Percentiles rank a stretch among this genome's conserved stretches.
Conservation (phyloP, 2,113 vertebrate genomes). For the Peromyscus maniculatus region DNA sequence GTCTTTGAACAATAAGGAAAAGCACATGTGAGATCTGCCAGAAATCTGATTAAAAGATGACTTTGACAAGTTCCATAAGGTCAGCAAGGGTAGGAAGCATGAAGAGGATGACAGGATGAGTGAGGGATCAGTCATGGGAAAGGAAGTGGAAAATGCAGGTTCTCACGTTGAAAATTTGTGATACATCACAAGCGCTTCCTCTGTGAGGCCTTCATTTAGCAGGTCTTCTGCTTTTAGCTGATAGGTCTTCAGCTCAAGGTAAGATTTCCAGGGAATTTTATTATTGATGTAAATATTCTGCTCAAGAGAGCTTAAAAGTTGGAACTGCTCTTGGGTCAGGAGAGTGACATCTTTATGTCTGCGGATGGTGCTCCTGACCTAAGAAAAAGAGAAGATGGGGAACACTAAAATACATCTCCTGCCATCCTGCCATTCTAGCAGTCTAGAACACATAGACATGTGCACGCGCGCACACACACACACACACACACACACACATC, state of each 20-base stretch:
- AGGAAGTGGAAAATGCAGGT: too few relatives aligned
- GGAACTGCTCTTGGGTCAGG: background rate
- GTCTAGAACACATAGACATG: background rate
- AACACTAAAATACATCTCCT: background rate
- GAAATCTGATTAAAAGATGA: background rate
- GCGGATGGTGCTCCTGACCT: background rate
- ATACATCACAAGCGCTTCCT: too few relatives aligned
- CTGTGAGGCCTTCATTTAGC: too few relatives aligned
- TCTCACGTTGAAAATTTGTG: too few relatives aligned
- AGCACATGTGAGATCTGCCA: background rate
- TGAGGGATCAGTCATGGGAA: too few relatives aligned
- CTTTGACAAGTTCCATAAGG: background rate
- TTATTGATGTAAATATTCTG: background rate
- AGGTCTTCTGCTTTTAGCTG: too few relatives aligned
- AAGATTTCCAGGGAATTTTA: rapidly evolving
- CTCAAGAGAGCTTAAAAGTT: background rate
- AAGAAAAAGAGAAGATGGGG: background rate
- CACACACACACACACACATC: background rate
- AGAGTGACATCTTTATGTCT: background rate
- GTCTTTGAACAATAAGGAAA: background rate
- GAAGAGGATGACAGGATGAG: background rate
- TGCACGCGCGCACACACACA: too few relatives aligned
- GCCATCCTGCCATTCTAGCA: background rate
- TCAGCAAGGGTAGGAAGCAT: background rate
- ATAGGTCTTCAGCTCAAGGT: background rate